Conservation (phyloP, 2,888 invertebrate genomes). For the Germaria angustata region DNA sequence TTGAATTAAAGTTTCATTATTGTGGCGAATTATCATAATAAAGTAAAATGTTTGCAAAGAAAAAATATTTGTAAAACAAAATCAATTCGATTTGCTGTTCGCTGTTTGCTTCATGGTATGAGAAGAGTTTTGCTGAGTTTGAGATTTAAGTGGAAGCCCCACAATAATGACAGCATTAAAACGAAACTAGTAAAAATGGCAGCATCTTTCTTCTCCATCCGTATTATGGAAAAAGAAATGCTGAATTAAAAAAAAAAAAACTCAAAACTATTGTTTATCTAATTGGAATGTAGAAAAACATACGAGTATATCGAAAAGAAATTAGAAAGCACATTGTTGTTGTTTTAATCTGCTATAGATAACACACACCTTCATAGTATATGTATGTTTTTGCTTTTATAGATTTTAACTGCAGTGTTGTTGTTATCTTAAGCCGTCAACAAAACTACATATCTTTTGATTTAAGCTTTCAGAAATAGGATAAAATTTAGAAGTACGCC, state of each 20-base stretch:
- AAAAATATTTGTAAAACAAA: conserved; percentile 22
- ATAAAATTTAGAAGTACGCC: neutral
- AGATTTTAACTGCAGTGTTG: conserved; percentile 2
- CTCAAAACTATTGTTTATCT: conserved; percentile 47
- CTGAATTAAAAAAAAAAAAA: too few species aligned
- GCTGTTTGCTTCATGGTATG: neutral
- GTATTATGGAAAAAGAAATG: neutral
- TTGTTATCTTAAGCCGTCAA: conserved; percentile 1
- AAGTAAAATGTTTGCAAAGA: conserved; percentile 23
- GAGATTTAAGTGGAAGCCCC: conserved; percentile 12
- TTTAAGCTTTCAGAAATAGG: neutral
- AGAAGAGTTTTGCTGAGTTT: neutral
- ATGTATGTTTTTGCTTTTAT: neutral
- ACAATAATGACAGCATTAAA: conserved; percentile 17
- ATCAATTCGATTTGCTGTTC: conserved; percentile 36
- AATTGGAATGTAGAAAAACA: conserved; percentile 13
- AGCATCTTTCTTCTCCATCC: neutral
- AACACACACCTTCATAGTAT: neutral
- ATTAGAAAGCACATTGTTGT: conserved; percentile 37
- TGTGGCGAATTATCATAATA: conserved; percentile 36
- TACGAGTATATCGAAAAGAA: neutral
- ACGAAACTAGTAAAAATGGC: neutral
- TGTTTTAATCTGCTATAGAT: too few species aligned
- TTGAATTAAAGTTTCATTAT: conserved; percentile 6
- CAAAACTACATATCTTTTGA: neutral